Evolutionary conservation across 1,140 invertebrate species (phyloP), one percentile per base, ranked within the genome.

Genomic region (Reticulitermes speratus): DNA sequence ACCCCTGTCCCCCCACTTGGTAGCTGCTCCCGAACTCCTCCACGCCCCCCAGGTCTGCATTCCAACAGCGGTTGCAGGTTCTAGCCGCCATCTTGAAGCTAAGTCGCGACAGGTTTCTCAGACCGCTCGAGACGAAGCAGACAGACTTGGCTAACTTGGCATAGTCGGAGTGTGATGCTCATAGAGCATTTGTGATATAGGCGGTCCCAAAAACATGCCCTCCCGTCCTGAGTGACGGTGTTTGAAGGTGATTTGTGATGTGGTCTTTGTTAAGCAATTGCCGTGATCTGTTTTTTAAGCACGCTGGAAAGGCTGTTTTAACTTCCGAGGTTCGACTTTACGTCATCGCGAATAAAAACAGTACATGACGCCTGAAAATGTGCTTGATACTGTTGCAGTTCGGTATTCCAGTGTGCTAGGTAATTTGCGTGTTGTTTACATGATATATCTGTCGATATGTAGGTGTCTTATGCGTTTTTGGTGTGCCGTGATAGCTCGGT

Each of bases 1-100:
- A 52, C 55, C 59, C 82, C 52, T 84, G n/a, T 86, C 38, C 65
- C 82, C 82, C n/a, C 84, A 32, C 48, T 65, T n/a, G 14, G n/a
- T n/a, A 75, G 65, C n/a, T 2, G 7, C 25, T n/a, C 65, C 25
- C 65, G 11, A 75, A 30, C 65, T 44, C 75, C 84, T 87, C 84
- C 86, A 45, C 84, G 75, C 86, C 86, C 82, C 83, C 83, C 52
- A 52, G 83, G 83, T 84, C 83, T 84, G 83, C 83, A 84, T 84
- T 84, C 83, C 83, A 48, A 45, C 83, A 32, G 65, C 65, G 65
- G 65, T 75, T 75, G 65, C 65, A 75, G 65, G 65, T 75, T 75
- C 65, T 75, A 30, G 44, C 48, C 44, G 45, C 83, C 83, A 84
- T 87, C 87, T 86, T 85, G 48, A 44, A 75, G 75, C 65, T 6